Percentiles rank a stretch among this genome's conserved stretches.
phyloP scores from a whole-genome alignment of 2,113 vertebrate species.

The Pontoporia blainvillei region DNA sequence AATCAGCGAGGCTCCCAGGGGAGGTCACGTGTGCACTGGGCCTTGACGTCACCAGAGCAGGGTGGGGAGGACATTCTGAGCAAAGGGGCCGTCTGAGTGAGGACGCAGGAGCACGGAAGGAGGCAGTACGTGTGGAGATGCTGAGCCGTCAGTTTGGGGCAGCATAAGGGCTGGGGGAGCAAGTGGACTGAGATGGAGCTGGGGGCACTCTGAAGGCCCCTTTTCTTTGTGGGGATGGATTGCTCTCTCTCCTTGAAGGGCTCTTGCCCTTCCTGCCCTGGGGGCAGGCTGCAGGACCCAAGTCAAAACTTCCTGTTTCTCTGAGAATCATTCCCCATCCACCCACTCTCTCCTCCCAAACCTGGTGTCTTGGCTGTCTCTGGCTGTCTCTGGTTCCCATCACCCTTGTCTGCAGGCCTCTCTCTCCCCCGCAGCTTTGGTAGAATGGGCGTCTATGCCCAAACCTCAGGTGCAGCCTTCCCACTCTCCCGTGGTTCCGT shows the following conservation, averaged over 20 bases:
- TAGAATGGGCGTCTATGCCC: background rate
- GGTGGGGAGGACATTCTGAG: background rate
- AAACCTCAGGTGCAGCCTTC: background rate
- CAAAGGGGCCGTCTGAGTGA: background rate
- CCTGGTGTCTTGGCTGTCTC: background rate
- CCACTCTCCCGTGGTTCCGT: accelerated
- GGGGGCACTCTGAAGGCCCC: background rate
- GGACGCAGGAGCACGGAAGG: background rate
- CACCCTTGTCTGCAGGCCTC: background rate
- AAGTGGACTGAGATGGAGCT: background rate
- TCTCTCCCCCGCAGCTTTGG: background rate
- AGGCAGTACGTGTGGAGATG: background rate
- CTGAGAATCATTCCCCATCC: background rate
- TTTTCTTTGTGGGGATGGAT: background rate
- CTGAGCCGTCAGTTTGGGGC: background rate
- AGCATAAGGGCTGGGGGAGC: background rate
- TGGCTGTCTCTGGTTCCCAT: background rate
- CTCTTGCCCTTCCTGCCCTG: background rate
- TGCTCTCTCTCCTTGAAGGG: background rate
- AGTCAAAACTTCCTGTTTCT: background rate
- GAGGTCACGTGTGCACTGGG: accelerated
- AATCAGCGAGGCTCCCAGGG: background rate
- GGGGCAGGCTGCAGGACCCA: background rate
- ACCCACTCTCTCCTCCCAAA: background rate
- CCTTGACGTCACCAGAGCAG: background rate